These are phyloP conservation scores for Mizuhopecten yessoensis DNA, from an alignment of 1,140 invertebrate species.

Conservation along the genomic window DNA sequence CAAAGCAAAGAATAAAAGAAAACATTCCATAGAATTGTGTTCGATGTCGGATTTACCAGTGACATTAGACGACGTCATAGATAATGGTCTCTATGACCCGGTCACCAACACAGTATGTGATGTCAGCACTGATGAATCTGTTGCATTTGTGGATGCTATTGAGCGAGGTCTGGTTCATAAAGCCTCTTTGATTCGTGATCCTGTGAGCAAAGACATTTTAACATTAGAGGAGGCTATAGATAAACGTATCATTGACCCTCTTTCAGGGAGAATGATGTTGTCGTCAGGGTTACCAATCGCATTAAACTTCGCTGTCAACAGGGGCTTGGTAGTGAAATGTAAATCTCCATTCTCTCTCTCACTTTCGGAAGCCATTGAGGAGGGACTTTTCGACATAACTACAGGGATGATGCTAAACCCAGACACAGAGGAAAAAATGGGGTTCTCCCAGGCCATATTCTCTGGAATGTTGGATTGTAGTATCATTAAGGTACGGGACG, in stretches of 20 bases:
- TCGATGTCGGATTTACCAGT: constrained; percentile 60
- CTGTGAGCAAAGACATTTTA: constrained; percentile 89
- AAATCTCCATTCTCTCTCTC: constrained; percentile 92
- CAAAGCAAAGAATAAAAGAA: constrained; percentile 53
- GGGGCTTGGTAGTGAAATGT: constrained; percentile 91
- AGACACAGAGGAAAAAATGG: constrained; percentile 84
- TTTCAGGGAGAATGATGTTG: constrained; percentile 87
- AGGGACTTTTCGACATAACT: constrained; percentile 91
- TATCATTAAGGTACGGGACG: constrained; percentile 91
- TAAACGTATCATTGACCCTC: constrained; percentile 90
- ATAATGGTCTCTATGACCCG: constrained; percentile 90
- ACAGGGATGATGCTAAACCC: constrained; percentile 89
- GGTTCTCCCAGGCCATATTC: constrained; percentile 88
- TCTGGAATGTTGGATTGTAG: constrained; percentile 90
- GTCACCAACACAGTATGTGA: constrained; percentile 83
- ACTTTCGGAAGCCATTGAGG: constrained; percentile 92
- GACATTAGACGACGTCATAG: constrained; percentile 66
- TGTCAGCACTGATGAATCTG: constrained; percentile 64
- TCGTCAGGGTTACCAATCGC: constrained; percentile 88
- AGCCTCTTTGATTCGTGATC: constrained; percentile 87
- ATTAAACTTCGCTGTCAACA: constrained; percentile 93
- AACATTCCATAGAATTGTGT: constrained; percentile 66
- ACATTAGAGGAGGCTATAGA: constrained; percentile 93
- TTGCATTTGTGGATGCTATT: constrained; percentile 88
- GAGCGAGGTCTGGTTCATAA: constrained; percentile 91